Percentiles rank a stretch among this genome's conserved stretches.
Evolutionary conservation across 2,113 vertebrate genomes (phyloP).

Genomic region (Scytalopus superciliaris): DNA sequence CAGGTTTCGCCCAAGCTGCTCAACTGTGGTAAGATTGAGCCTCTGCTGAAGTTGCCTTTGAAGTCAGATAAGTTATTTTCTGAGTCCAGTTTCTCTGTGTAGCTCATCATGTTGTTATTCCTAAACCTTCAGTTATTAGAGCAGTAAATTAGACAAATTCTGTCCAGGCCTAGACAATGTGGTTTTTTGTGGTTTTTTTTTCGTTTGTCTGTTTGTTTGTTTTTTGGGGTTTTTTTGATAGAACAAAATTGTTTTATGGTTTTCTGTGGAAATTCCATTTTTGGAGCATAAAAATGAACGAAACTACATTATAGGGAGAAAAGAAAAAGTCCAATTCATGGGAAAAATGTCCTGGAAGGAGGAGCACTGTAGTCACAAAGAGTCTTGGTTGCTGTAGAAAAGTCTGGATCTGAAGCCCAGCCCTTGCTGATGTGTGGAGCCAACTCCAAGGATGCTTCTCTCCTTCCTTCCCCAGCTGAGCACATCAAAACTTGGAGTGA

Average conservation of each 20-base stretch:
- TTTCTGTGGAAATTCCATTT: background rate
- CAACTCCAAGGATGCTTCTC: background rate
- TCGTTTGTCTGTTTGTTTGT: too few species aligned
- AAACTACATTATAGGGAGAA: accelerated
- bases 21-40: background rate
- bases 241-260: background rate
- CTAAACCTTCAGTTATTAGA: background rate
- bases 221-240: background rate
- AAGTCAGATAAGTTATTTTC: background rate
- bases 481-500: background rate
- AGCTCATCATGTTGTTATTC: background rate
- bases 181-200: background rate
- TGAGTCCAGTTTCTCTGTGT: background rate
- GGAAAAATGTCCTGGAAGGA: background rate
- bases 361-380: background rate
- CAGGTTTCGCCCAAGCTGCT: background rate
- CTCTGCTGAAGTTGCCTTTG: background rate
- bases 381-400: background rate
- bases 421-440: background rate
- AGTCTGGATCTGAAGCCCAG: background rate
- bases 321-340: background rate
- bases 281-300: background rate
- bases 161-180: accelerated
- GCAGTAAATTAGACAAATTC: background rate
- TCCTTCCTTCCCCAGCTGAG: background rate